Evolutionary conservation across 2,888 invertebrate species (phyloP).

Genomic region (Physocephala rufipes): DNA sequence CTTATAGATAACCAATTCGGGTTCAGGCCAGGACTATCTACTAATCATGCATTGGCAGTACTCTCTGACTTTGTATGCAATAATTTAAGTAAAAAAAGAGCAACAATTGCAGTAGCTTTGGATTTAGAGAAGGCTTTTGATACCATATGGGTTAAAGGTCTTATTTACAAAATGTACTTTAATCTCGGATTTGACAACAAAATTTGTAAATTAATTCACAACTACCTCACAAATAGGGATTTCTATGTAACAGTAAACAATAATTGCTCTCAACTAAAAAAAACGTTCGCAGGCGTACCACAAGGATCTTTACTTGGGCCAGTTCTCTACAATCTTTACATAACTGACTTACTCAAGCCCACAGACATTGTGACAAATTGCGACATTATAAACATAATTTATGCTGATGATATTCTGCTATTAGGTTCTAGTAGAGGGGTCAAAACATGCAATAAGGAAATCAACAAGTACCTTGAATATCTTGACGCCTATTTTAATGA

Average conservation of each 20-base stretch:
- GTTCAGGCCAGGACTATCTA: neutral
- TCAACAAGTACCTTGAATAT: neutral
- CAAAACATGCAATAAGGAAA: neutral
- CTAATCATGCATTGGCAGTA: neutral
- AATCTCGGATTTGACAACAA: neutral
- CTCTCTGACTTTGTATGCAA: neutral
- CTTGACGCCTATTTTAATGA: neutral
- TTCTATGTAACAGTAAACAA: no score
- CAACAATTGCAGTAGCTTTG: slow-evolving; percentile 7
- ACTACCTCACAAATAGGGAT: neutral
- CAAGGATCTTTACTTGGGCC: slow-evolving; percentile 5
- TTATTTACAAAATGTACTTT: slow-evolving; percentile 5
- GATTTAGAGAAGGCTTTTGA: slow-evolving; percentile 14
- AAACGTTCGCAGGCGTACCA: no score
- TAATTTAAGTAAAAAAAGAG: no score
- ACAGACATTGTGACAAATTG: no score
- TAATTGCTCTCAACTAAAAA: no score
- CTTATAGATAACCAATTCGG: slow-evolving; percentile 13
- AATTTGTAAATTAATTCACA: neutral
- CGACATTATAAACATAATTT: neutral
- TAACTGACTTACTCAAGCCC: slow-evolving; percentile 2
- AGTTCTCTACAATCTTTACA: neutral
- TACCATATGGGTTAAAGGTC: slow-evolving; percentile 8
- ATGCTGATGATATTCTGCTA: slow-evolving; percentile 12
- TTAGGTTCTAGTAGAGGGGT: neutral